Evolutionary conservation across 2,888 invertebrate genomes (phyloP), one percentile per base, ranked within the genome.

Genomic region (Tanypteryx hageni): DNA sequence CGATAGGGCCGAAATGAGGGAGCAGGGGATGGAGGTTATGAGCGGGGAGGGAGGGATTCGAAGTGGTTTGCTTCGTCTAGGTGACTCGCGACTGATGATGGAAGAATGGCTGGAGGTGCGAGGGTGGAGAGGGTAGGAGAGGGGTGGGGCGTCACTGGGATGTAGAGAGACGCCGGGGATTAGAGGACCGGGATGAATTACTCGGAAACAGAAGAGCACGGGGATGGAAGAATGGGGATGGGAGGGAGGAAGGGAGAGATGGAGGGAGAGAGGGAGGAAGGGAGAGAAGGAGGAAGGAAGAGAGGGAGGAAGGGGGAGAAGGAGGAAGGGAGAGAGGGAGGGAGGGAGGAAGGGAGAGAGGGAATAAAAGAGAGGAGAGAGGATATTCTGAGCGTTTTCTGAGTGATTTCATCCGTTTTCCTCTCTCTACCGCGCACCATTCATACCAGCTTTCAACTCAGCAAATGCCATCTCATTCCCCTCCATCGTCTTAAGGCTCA

Each of bases 351-450:
- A 56, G 18, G 83, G 83, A 56, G 22, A 59, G 31, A n/a, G 83
- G 18, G 44, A 44, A 59, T 64, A 44, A 14, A 64, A 44, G 64
- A 22, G 64, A 31, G 64, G 89, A 64, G 84, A 56, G 10, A 59
- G 86, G 61, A 58, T 22, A 61, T 76, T 76, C 27, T 31, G 89
- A 27, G 44, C 22, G 89, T 86, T 61, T 31, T 64, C 64, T 89
- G 89, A 89, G 89, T 89, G 89, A 89, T 89, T 89, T 61, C 89
- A 68, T 89, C 44, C 86, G 27, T 86, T 86, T 61, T 86, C 27
- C 8, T 59, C 59, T 27, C 61, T 22, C 27, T 61, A 5, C 61
- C 11, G 13, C 31, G 8, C 86, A 31, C 31, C 14, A 64, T 86
- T 86, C 86, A 86, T 61, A 27, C 58, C 31, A 58, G 27, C 61